These are phyloP conservation scores for Phanerotoma sp. DNA, from an alignment of 2,888 invertebrate genomes.

Conservation along the genomic window DNA sequence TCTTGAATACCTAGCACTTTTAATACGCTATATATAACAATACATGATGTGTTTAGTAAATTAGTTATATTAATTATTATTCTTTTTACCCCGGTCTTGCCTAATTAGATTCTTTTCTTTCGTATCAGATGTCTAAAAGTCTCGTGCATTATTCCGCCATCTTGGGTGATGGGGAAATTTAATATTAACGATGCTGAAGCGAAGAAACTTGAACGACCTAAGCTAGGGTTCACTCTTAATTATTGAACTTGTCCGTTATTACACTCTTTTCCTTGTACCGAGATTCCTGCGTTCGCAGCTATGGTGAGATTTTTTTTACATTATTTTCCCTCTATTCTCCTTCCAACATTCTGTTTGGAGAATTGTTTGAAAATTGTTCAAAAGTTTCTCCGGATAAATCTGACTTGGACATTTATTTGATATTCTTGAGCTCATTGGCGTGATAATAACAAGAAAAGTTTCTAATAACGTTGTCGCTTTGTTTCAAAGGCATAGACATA, in stretches of 20 bases:
- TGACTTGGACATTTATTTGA: conserved; percentile 7
- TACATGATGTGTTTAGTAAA: too few relatives aligned
- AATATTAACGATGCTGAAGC: conserved; percentile 27
- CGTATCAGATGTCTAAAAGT: conserved; percentile 4
- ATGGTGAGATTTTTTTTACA: conserved; percentile 2
- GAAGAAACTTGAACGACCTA: conserved; percentile 20
- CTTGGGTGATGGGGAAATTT: conserved; percentile 22
- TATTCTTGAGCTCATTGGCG: neutral
- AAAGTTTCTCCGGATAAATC: neutral
- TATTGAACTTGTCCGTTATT: conserved; percentile 40
- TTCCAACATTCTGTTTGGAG: conserved; percentile 1
- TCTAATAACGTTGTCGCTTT: neutral
- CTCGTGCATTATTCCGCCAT: conserved; percentile 8
- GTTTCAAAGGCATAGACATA: neutral
- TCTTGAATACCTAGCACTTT: too few relatives aligned
- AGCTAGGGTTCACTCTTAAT: conserved; percentile 36
- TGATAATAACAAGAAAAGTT: conserved; percentile 4
- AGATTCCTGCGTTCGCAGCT: conserved; percentile 6
- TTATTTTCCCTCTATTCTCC: neutral
- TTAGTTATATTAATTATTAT: neutral
- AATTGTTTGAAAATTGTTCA: conserved; percentile 3
- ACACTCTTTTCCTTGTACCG: conserved; percentile 20
- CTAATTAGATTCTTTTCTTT: conserved; percentile 8
- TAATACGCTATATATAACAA: too few relatives aligned
- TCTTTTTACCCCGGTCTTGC: too few relatives aligned